phyloP scores from a whole-genome alignment of 2,113 vertebrate species.

The Limnothrissa miodon region DNA sequence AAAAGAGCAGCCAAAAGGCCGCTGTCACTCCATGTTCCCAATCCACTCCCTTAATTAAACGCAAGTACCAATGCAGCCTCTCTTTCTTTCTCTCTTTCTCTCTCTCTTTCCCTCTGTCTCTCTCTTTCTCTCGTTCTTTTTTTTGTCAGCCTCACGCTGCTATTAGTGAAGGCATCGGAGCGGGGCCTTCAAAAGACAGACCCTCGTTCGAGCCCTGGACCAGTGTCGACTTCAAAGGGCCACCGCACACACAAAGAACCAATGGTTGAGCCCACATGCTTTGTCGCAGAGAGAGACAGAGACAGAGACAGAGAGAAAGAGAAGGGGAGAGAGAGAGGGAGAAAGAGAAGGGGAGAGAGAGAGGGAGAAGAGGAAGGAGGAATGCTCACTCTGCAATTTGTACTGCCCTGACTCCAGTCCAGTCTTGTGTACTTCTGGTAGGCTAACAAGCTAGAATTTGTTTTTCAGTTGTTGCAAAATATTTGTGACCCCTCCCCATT shows the following conservation, averaged over 20 bases:
- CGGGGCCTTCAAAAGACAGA: constrained; percentile 68
- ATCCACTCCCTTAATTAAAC: constrained; percentile 74
- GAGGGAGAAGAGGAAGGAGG: no score
- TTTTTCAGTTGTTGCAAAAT: neutral
- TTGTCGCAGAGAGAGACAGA: constrained; percentile 41
- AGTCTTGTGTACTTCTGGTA: neutral
- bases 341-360: neutral
- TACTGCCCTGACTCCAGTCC: neutral
- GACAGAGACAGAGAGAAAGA: neutral
- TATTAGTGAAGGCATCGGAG: constrained; percentile 68
- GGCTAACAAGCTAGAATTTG: neutral
- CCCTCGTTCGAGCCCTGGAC: constrained; percentile 48
- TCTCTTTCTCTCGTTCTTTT: constrained; percentile 4
- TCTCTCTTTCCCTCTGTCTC: neutral
- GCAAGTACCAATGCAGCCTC: constrained; percentile 57
- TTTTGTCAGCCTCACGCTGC: constrained; percentile 70
- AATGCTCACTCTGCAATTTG: neutral
- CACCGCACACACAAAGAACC: constrained; percentile 53
- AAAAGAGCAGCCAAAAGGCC: constrained; percentile 65
- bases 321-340: neutral
- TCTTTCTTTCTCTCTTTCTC: neutral
- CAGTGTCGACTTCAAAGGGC: constrained; percentile 70
- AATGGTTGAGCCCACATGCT: constrained; percentile 57
- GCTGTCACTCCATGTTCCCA: constrained; percentile 70
- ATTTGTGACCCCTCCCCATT: neutral